phyloP scores from a whole-genome alignment of 2,888 invertebrate species.

The Tortricodes alternella region DNA sequence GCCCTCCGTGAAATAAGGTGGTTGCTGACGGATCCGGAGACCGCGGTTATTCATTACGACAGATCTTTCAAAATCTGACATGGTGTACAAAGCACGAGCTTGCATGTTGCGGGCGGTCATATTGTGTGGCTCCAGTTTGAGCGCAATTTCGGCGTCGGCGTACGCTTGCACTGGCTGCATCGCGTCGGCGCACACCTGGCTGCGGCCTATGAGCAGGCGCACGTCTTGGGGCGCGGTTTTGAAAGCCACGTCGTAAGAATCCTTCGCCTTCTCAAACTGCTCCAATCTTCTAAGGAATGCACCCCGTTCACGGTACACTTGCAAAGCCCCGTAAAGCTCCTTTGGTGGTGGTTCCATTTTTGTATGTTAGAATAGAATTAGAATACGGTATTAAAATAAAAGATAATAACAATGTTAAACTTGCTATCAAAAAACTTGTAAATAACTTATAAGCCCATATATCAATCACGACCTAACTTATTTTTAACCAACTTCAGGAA shows the following conservation, averaged over 20 bases:
- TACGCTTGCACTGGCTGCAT: slow-evolving; percentile 70
- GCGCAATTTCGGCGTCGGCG: slow-evolving; percentile 69
- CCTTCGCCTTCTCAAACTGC: slow-evolving; percentile 72
- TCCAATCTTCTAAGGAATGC: slow-evolving; percentile 68
- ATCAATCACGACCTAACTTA: too few species aligned
- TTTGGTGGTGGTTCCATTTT: slow-evolving; percentile 64
- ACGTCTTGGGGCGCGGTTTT: slow-evolving; percentile 63
- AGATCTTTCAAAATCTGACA: slow-evolving; percentile 73
- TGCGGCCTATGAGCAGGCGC: slow-evolving; percentile 64
- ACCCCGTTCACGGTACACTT: slow-evolving; percentile 72
- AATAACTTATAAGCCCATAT: too few species aligned
- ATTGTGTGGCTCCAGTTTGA: slow-evolving; percentile 65
- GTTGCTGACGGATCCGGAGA: slow-evolving; percentile 56
- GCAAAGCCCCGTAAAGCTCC: slow-evolving; percentile 62
- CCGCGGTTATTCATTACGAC: slow-evolving; percentile 73
- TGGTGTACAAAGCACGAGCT: slow-evolving; percentile 70
- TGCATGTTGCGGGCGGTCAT: slow-evolving; percentile 76
- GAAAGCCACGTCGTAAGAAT: slow-evolving; percentile 69
- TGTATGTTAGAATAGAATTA: background rate
- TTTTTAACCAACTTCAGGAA: too few species aligned
- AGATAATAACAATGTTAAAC: slow-evolving; percentile 26
- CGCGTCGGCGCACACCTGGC: slow-evolving; percentile 71
- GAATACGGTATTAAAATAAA: background rate
- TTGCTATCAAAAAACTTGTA: slow-evolving; percentile 22
- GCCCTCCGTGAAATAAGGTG: slow-evolving; percentile 72